A percentile compares a stretch with the other conserved stretches of the same genome.
phyloP scores from a whole-genome alignment of 2,113 vertebrate genomes.

The Baryphthengus martii region DNA sequence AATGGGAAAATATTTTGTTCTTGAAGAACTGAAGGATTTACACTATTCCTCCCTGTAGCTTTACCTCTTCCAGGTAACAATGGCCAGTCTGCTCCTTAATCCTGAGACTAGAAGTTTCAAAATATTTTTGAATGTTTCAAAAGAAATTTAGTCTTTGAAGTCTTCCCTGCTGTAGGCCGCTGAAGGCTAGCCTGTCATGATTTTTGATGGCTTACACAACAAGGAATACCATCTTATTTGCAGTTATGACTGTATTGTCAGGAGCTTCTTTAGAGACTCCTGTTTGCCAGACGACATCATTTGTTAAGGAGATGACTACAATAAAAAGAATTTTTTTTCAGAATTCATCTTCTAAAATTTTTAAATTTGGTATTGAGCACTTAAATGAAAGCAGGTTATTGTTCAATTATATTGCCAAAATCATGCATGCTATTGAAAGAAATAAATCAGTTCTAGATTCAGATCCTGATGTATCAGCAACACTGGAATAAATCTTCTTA shows the following conservation, averaged over 20 bases:
- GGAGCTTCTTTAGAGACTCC: neutral
- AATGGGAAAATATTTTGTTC: constrained; percentile 19
- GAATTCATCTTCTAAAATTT: neutral
- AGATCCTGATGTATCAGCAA: neutral
- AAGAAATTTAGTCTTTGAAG: neutral
- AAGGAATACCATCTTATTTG: neutral
- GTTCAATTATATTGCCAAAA: neutral
- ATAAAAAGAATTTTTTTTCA: neutral
- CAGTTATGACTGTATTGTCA: neutral
- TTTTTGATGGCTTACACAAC: neutral
- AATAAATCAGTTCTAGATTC: neutral
- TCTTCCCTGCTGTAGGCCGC: neutral
- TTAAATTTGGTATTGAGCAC: neutral
- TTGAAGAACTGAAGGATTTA: neutral
- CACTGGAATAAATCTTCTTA: neutral
- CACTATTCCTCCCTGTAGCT: neutral
- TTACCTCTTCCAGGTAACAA: neutral
- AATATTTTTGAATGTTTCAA: neutral
- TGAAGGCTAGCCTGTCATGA: neutral
- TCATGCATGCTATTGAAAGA: neutral
- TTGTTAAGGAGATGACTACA: neutral
- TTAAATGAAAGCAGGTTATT: neutral
- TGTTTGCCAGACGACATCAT: neutral
- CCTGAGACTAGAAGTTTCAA: neutral
- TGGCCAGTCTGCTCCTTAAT: neutral